A percentile compares a stretch with the other conserved stretches of the same genome.
These are phyloP conservation scores for Teleopsis dalmanni DNA, from an alignment of 1,140 invertebrate species.

Conservation along the genomic window DNA sequence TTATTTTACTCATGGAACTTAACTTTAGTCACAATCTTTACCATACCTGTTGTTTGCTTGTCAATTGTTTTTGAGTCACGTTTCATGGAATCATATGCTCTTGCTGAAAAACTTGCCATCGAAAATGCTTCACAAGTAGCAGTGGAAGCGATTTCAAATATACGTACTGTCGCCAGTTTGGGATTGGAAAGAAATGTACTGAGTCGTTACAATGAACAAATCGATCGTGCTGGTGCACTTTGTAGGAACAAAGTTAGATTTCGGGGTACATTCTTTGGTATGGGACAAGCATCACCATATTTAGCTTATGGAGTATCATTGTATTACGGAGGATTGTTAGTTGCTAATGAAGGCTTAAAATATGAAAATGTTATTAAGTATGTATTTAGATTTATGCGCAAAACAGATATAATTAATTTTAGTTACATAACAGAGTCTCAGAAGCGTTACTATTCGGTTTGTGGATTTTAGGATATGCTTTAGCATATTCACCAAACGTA, in stretches of 20 bases:
- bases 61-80: constrained; percentile 58
- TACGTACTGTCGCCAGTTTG: constrained; percentile 78
- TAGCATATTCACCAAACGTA: constrained; percentile 81
- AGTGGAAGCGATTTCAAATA: constrained; percentile 73
- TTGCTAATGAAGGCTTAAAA: constrained; percentile 52
- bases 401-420: too few relatives aligned
- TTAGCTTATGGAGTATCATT: constrained; percentile 72
- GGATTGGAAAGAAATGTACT: constrained; percentile 75
- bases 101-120: constrained; percentile 58
- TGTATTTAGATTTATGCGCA: constrained; percentile 33
- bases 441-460: constrained; percentile 78
- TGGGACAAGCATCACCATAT: constrained; percentile 55
- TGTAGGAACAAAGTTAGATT: constrained; percentile 64
- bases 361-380: constrained; percentile 76
- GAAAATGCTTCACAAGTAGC: constrained; percentile 70
- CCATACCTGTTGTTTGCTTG: constrained; percentile 67
- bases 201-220: constrained; percentile 52
- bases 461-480: constrained; percentile 76
- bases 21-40: constrained; percentile 77
- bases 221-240: constrained; percentile 56
- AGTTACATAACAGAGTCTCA: constrained; percentile 73
- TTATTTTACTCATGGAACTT: constrained; percentile 83
- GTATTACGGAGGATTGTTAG: constrained; percentile 53
- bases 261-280: constrained; percentile 65
- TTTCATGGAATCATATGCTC: constrained; percentile 58